Conservation (phyloP, 2,113 vertebrate species). For the Bombycilla garrulus region DNA sequence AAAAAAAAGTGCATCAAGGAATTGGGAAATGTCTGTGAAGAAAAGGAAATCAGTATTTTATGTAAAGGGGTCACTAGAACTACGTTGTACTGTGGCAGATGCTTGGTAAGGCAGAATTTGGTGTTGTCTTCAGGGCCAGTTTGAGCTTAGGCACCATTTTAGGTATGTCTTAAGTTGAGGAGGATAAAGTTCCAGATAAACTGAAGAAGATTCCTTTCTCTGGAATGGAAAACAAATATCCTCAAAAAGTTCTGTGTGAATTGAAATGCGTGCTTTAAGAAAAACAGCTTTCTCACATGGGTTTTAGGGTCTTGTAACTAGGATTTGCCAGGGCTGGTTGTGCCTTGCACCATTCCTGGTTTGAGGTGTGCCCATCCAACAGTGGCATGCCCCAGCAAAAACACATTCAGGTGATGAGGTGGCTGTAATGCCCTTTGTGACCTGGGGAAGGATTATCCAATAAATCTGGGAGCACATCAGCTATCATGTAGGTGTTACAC, state of each 20-base stretch:
- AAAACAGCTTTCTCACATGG: not conserved
- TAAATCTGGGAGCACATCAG: not conserved
- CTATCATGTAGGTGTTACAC: accelerated
- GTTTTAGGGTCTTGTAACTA: not conserved
- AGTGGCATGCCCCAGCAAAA: not conserved
- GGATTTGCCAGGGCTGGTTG: not conserved
- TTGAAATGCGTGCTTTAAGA: not conserved
- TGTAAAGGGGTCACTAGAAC: not conserved
- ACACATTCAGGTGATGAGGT: not conserved
- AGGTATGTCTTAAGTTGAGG: not conserved
- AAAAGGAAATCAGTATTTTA: not conserved
- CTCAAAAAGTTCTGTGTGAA: not conserved
- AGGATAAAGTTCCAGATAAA: not conserved
- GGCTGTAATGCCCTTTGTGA: not conserved
- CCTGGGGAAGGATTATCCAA: accelerated
- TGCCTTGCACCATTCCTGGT: not conserved
- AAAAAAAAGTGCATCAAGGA: not conserved
- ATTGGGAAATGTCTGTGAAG: not conserved
- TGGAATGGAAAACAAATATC: not conserved
- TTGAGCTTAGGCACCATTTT: not conserved
- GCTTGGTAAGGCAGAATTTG: not conserved
- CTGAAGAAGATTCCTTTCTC: not conserved
- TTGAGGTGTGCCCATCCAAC: not conserved
- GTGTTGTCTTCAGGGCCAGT: not conserved
- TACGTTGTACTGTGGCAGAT: not conserved